These are phyloP conservation scores for Chesias legatella DNA, from an alignment of 2,888 invertebrate species.

Conservation along the genomic window DNA sequence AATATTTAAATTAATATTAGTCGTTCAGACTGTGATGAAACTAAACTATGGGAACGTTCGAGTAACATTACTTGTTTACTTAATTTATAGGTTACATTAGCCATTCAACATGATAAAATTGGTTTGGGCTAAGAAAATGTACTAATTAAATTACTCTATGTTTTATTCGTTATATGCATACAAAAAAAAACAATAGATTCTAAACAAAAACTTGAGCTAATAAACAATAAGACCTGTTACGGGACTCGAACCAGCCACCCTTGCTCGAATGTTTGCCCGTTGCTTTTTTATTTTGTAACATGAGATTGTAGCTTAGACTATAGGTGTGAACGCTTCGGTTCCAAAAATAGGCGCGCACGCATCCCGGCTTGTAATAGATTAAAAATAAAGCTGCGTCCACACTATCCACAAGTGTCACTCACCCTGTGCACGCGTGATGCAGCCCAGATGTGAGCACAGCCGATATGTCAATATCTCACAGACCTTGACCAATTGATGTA, in stretches of 20 bases:
- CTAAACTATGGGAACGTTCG: too few relatives aligned
- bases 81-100: too few relatives aligned
- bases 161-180: too few relatives aligned
- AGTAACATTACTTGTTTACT: too few relatives aligned
- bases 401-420: conserved; percentile 62
- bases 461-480: conserved; percentile 51
- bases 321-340: conserved; percentile 58
- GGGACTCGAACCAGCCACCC: too few relatives aligned
- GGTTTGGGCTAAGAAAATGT: too few relatives aligned
- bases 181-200: too few relatives aligned
- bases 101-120: too few relatives aligned
- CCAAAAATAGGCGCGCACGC: conserved; percentile 71
- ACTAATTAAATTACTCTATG: too few relatives aligned
- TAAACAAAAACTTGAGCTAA: too few relatives aligned
- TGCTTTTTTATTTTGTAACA: conserved; percentile 57
- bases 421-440: conserved; percentile 53
- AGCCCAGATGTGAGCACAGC: conserved; percentile 44
- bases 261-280: too few relatives aligned
- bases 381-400: conserved; percentile 65
- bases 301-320: conserved; percentile 60
- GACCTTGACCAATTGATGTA: conserved; percentile 60
- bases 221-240: too few relatives aligned
- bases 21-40: background rate
- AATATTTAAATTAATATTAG: background rate
- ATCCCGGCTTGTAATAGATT: conserved; percentile 55